A percentile compares a stretch with the other conserved stretches of the same genome.
phyloP scores from a whole-genome alignment of 2,888 invertebrate species.

The Ametastegia equiseti region DNA sequence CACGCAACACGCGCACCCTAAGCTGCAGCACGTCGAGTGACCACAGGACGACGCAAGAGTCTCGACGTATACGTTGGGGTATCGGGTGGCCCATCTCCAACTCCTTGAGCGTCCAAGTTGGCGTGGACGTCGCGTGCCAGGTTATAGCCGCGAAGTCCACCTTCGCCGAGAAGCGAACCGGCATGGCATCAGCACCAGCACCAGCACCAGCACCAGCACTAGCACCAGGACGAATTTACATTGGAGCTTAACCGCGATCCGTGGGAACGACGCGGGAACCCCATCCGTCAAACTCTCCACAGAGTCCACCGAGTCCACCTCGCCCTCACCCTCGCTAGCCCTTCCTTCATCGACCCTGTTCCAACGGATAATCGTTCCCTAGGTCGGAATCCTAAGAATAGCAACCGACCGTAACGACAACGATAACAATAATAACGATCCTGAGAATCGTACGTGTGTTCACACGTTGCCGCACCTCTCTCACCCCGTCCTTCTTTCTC shows the following conservation, averaged over 20 bases:
- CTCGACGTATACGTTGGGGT: not conserved
- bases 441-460: not conserved
- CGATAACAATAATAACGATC: conserved; percentile 38
- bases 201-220: too few relatives aligned
- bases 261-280: conserved; percentile 29
- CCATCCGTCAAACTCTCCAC: conserved; percentile 15
- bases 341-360: conserved; percentile 12
- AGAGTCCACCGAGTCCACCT: not conserved
- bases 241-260: conserved; percentile 13
- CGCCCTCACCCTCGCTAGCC: conserved; percentile 11
- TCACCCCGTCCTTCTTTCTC: not conserved
- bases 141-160: not conserved
- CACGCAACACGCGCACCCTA: conserved; percentile 26
- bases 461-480: not conserved
- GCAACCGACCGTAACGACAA: conserved; percentile 12
- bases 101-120: not conserved
- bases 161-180: too few relatives aligned
- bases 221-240: conserved; percentile 28
- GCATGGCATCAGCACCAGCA: too few relatives aligned
- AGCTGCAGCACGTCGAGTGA: not conserved
- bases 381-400: conserved; percentile 34
- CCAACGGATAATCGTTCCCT: conserved; percentile 28
- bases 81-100: conserved; percentile 1
- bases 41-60: not conserved
- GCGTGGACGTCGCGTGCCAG: conserved; percentile 14